phyloP scores from a whole-genome alignment of 2,797 vertebrate species.

The Rhinogobio ventralis region DNA sequence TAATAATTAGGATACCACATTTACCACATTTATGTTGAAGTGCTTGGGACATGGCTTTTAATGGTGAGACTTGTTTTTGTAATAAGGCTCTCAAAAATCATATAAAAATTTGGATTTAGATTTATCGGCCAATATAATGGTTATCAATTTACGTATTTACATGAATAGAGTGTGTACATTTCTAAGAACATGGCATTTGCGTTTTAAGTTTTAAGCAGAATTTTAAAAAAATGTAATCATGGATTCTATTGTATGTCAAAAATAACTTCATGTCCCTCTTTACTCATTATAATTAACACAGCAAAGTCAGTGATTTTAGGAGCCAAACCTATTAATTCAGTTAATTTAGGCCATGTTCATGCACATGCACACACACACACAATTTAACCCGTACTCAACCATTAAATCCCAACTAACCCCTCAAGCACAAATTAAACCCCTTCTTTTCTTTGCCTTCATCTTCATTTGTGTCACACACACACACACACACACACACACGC shows the following conservation, averaged over 20 bases:
- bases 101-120: no score
- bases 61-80: no score
- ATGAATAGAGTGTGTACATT: neutral
- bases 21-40: no score
- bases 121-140: no score
- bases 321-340: conserved; percentile 80
- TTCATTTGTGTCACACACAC: conserved; percentile 38
- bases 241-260: neutral
- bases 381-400: conserved; percentile 60
- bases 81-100: no score
- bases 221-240: no score
- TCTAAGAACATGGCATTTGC: neutral
- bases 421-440: conserved; percentile 59
- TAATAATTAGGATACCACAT: no score
- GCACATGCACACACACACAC: conserved; percentile 18
- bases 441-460: conserved; percentile 19
- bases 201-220: neutral
- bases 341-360: conserved; percentile 77
- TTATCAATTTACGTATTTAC: no score
- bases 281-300: conserved; percentile 15
- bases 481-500: neutral
- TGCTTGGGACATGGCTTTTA: no score
- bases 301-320: conserved; percentile 69
- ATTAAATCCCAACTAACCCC: conserved; percentile 77
- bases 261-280: conserved; percentile 19